Evolutionary conservation across 2,113 vertebrate species (phyloP).

Genomic region (Pionites leucogaster): DNA sequence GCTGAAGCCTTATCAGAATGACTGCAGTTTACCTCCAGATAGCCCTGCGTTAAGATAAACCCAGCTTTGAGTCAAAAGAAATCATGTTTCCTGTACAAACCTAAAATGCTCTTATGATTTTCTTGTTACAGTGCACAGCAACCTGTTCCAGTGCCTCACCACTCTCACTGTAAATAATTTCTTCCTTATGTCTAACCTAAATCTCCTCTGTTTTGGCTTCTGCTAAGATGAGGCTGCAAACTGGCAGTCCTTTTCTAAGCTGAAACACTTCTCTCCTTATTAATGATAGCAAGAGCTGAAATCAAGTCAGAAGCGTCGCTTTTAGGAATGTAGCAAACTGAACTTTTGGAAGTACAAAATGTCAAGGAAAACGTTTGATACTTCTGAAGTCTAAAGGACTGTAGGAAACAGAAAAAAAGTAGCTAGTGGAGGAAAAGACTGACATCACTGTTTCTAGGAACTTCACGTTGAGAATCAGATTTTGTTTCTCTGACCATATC

Average conservation of each 20-base stretch:
- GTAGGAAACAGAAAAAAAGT: background rate
- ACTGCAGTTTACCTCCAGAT: background rate
- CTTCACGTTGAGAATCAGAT: fast-evolving
- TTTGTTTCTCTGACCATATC: background rate
- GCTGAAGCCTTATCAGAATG: background rate
- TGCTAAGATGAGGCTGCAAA: background rate
- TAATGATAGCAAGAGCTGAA: background rate
- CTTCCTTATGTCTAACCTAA: background rate
- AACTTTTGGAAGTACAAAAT: background rate
- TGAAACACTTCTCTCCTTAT: background rate
- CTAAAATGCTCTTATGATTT: background rate
- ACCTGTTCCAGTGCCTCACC: background rate
- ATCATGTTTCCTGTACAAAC: background rate
- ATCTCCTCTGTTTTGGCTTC: background rate
- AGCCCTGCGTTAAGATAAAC: background rate
- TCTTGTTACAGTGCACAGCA: background rate
- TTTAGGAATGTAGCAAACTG: background rate
- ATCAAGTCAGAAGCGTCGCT: background rate
- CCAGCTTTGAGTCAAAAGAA: background rate
- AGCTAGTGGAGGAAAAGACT: background rate
- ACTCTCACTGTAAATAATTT: background rate
- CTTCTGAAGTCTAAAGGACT: background rate
- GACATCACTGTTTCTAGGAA: background rate
- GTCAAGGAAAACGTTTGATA: background rate
- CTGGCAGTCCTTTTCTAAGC: background rate